Evolutionary conservation across 2,888 invertebrate species (phyloP), one percentile per base, ranked within the genome.

Genomic region (Lasioglossum leucozonium): DNA sequence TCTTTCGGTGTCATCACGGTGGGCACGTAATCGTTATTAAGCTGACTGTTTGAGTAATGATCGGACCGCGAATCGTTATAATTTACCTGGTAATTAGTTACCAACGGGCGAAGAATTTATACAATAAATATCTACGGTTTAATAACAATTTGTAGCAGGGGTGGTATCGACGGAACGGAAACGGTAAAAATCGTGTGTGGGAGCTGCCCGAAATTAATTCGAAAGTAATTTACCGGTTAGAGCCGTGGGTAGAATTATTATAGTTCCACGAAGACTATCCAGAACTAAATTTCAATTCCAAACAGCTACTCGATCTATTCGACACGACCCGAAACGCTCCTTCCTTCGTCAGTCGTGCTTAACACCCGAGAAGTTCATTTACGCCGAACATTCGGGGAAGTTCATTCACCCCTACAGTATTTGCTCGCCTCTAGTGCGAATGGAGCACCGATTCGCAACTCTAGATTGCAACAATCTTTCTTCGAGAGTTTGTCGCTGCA

Each of bases 1-100:
- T 84, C 76, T 78, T 77, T 81, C 40, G 72, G 65, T 73, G 81
- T 84, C 74, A 79, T 76, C 81, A 62, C 51, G 47, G 18, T 22
- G 30, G 30, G 42, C 47, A 26, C 69, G 37, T 75, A 51, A 72
- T 55, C 62, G 71, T 82, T 81, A 55, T 80, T 75, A 74, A 81
- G 30, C 79, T 55, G 79, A 79, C 42, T 71, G 22, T 10, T 58
- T 22, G 62, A 72, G 40, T 58, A 58, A 58, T 26, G 58, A 30
- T 58, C 58, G 58, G 58, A 58, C n/a, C 58, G 26, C 22, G 22
- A n/a, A 51, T 51, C 51, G 10, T 26, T 13, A 10, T 11, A 6
- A 58, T 58, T 26, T 26, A 18, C 47, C 4, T 47, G 0, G 18
- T 4, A 18, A 18, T 47, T 18, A 18, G 5, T 42, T 42, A 11